Conservation (phyloP, 1,140 invertebrate genomes). For the Brachionus plicatilis region DNA sequence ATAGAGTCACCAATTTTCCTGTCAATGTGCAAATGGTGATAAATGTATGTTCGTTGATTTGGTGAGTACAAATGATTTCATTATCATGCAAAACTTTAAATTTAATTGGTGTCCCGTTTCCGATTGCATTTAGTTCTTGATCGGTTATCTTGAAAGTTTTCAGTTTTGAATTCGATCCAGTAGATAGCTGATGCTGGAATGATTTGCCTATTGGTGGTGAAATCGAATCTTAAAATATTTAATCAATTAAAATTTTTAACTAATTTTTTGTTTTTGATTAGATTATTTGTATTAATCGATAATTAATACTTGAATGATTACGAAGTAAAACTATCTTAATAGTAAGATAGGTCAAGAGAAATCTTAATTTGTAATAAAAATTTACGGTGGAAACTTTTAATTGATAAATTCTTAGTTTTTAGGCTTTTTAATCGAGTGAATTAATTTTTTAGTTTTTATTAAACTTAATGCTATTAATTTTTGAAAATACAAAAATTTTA, state of each 20-base stretch:
- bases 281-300: neutral
- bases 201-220: neutral
- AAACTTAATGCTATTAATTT: too few species aligned
- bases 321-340: neutral
- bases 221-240: neutral
- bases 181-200: neutral
- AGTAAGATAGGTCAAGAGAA: too few species aligned
- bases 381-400: too few species aligned
- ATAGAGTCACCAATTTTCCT: constrained; percentile 27
- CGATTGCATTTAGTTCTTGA: constrained; percentile 30
- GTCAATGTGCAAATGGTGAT: constrained; percentile 27
- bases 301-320: neutral
- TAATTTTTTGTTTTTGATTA: too few species aligned
- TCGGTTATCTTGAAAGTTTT: constrained; percentile 39
- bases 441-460: too few species aligned
- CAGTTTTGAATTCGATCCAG: neutral
- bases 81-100: constrained; percentile 36
- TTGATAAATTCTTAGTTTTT: too few species aligned
- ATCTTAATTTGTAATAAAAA: too few species aligned
- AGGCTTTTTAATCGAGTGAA: too few species aligned
- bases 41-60: constrained; percentile 6
- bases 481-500: too few species aligned
- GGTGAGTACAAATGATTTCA: constrained; percentile 28
- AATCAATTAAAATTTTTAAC: too few species aligned
- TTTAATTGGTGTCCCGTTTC: constrained; percentile 31